Evolutionary conservation across 2,113 vertebrate genomes (phyloP), one percentile per base, ranked within the genome.

Genomic region (Hippocampus zosterae): DNA sequence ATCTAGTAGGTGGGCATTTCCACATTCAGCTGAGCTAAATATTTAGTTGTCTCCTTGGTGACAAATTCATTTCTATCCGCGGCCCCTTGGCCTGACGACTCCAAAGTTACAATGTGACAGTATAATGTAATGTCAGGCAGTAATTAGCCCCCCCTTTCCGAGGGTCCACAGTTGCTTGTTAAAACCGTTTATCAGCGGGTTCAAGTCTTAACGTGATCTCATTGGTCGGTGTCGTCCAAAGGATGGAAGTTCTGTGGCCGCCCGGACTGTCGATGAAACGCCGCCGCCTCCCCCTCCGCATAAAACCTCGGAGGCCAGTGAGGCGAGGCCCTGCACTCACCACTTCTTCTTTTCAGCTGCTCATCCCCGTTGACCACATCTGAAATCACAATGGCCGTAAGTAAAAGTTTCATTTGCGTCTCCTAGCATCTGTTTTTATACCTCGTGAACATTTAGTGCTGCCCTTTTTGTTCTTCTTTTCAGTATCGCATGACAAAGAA

Each of bases 31-130:
- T 67, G 44, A 33, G 63, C 76, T 66, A 89, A 88, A 87, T 88
- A 89, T 89, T 88, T 87, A 64, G 72, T 2, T 18, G 76, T 87
- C 85, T 80, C 86, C 83, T 23, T 72, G 80, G 80, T 60, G 83
- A 86, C 89, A 79, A 76, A 79, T 74, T 33, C 63, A 71, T 74
- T 82, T 82, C 85, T 87, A 83, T 88, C 82, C 81, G 70, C 73
- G 7, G 42, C 16, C 16, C 46, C 76, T 72, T 19, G 1, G 59
- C 48, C 72, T 80, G n/a, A 56, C 29, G 56, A 65, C 70, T 66
- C 64, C 64, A 60, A 70, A 69, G 42, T 53, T 67, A 69, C 63
- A 73, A 59, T 70, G 46, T 81, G 33, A 66, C 67, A 69, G 61
- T 42, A 27, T 48, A 7, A 13, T 65, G 67, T 48, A 11, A 19